Conservation (phyloP, 2,888 invertebrate species). For the Troides aeacus region DNA sequence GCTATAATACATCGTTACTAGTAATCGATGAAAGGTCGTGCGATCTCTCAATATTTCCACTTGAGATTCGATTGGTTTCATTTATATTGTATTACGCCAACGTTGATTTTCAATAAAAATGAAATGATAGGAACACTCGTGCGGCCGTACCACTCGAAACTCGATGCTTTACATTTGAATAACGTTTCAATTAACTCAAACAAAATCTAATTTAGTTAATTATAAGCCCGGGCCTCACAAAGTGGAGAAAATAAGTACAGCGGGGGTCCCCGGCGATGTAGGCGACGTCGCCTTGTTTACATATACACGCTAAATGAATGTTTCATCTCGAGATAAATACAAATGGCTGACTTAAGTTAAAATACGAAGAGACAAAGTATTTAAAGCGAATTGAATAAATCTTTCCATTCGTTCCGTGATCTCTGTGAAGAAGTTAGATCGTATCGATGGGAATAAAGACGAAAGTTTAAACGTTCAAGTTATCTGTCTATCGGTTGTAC, state of each 20-base stretch:
- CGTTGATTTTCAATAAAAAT: neutral
- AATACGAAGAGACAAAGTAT: conserved; percentile 22
- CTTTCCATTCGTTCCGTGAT: conserved; percentile 31
- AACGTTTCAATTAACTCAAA: conserved; percentile 29
- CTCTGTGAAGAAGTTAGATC: conserved; percentile 33
- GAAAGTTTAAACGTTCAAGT: conserved; percentile 32
- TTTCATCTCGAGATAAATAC: conserved; percentile 31
- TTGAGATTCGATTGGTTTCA: no score
- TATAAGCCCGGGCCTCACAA: conserved; percentile 23
- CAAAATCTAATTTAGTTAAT: conserved; percentile 30
- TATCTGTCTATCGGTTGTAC: conserved; percentile 30
- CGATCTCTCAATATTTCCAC: neutral
- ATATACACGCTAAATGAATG: conserved; percentile 37
- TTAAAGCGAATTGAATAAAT: conserved; percentile 31
- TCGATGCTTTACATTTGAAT: conserved; percentile 28
- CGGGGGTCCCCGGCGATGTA: conserved; percentile 18
- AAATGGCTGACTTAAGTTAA: conserved; percentile 19
- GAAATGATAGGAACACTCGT: conserved; percentile 2
- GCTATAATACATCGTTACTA: no score
- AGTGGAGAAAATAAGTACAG: conserved; percentile 26
- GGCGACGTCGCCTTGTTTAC: conserved; percentile 19
- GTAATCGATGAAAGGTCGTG: neutral
- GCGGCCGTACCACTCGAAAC: conserved; percentile 15
- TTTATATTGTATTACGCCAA: no score
- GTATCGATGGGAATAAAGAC: conserved; percentile 34